These are phyloP conservation scores for Tubiluchus corallicola DNA, from an alignment of 2,888 invertebrate species.

Conservation along the genomic window DNA sequence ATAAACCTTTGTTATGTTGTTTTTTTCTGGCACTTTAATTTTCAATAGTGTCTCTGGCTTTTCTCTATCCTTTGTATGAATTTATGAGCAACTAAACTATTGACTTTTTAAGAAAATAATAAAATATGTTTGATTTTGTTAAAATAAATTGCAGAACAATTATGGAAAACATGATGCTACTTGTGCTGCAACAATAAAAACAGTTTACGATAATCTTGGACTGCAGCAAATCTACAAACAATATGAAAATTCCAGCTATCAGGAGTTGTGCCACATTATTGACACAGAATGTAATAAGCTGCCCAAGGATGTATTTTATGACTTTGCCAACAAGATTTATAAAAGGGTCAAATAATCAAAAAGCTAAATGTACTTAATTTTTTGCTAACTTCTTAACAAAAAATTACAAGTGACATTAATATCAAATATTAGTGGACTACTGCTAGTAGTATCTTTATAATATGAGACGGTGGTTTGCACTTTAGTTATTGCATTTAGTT, in stretches of 20 bases:
- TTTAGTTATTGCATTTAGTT: too few relatives aligned
- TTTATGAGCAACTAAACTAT: too few relatives aligned
- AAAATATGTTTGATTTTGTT: not conserved
- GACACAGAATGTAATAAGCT: constrained; percentile 17
- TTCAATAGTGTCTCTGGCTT: too few relatives aligned
- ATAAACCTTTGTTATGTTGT: too few relatives aligned
- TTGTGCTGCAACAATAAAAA: constrained; percentile 21
- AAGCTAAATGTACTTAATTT: too few relatives aligned
- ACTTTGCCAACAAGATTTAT: constrained; percentile 26
- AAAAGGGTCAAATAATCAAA: constrained; percentile 24
- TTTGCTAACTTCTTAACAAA: too few relatives aligned
- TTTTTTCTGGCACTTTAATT: too few relatives aligned
- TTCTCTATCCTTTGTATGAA: too few relatives aligned
- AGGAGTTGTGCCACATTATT: constrained; percentile 19
- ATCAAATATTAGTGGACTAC: too few relatives aligned
- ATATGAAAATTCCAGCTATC: constrained; percentile 25
- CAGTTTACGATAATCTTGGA: constrained; percentile 21
- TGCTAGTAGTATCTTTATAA: too few relatives aligned
- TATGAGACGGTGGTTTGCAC: too few relatives aligned
- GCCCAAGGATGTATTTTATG: constrained; percentile 23
- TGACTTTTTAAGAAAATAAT: not conserved
- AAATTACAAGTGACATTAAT: too few relatives aligned
- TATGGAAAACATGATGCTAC: constrained; percentile 9
- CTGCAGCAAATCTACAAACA: constrained; percentile 19
- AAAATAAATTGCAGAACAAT: constrained; percentile 7